A percentile compares a stretch with the other conserved stretches of the same genome.
Conservation (phyloP, 2,797 vertebrate species). For the Capromys pilorides region DNA sequence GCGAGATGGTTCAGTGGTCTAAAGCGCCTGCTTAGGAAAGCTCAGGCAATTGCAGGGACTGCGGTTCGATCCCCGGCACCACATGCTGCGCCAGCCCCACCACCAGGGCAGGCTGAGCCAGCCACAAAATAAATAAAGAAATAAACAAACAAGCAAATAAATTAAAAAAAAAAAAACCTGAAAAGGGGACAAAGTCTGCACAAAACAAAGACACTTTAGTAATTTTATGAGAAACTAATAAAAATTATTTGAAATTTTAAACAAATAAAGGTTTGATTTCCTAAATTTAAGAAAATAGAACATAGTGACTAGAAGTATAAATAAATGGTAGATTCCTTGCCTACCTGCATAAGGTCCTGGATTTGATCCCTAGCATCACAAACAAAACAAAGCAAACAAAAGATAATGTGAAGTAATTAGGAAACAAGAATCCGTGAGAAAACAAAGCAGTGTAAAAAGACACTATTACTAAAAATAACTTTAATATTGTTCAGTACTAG, state of each 20-base stretch:
- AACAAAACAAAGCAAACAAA: neutral
- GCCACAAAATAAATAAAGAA: no score
- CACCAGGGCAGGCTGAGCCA: no score
- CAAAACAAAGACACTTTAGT: slow-evolving; percentile 4
- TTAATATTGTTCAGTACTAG: neutral
- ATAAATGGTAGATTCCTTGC: neutral
- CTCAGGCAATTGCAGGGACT: no score
- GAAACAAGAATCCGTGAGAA: slow-evolving; percentile 28
- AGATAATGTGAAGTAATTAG: slow-evolving; percentile 11
- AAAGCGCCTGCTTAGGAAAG: no score
- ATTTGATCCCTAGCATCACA: neutral
- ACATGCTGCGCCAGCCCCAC: no score
- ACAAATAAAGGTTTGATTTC: slow-evolving; percentile 5
- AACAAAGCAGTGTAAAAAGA: neutral
- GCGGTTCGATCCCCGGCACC: no score
- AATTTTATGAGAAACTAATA: slow-evolving; percentile 18
- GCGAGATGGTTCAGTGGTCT: no score
- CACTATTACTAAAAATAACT: neutral
- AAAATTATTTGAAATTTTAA: slow-evolving; percentile 44
- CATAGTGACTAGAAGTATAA: neutral
- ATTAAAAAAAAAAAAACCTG: neutral
- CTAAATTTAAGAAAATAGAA: slow-evolving; percentile 3
- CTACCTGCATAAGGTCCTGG: neutral
- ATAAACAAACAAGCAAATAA: no score
- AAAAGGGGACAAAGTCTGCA: neutral